A percentile compares a stretch with the other conserved stretches of the same genome.
Conservation (phyloP, 2,113 vertebrate genomes). For the Cricetomys ansorgei region DNA sequence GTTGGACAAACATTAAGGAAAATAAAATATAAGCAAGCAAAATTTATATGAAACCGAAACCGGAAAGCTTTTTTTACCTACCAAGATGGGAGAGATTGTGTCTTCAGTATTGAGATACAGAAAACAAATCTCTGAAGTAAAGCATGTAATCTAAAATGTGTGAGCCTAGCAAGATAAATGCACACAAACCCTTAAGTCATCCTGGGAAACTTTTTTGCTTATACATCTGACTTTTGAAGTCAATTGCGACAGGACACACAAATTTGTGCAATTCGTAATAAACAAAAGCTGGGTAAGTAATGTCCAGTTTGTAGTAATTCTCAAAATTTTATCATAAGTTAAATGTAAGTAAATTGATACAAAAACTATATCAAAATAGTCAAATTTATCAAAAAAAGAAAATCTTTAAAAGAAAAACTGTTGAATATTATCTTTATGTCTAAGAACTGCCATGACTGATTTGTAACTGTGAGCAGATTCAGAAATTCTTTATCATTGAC, state of each 20-base stretch:
- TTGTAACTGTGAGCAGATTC: background rate
- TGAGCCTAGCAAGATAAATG: background rate
- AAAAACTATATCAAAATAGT: background rate
- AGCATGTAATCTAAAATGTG: background rate
- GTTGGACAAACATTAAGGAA: background rate
- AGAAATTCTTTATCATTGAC: background rate
- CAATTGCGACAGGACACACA: background rate
- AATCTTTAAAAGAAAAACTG: background rate
- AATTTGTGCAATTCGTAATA: background rate
- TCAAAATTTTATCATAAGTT: constrained; percentile 5
- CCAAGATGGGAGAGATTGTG: background rate
- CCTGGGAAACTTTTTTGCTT: background rate
- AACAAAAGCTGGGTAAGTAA: background rate
- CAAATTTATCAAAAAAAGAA: background rate
- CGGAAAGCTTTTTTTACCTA: background rate
- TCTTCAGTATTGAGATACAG: background rate
- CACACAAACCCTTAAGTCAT: background rate
- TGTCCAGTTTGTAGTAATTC: background rate
- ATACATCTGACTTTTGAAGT: background rate
- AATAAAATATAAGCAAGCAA: constrained; percentile 30
- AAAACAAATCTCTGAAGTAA: background rate
- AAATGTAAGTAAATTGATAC: background rate
- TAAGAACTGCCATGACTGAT: background rate
- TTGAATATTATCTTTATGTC: background rate
- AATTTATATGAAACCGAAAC: background rate